A percentile compares a stretch with the other conserved stretches of the same genome.
These are phyloP conservation scores for Peromyscus maniculatus DNA, from an alignment of 2,113 vertebrate genomes.

Conservation along the genomic window DNA sequence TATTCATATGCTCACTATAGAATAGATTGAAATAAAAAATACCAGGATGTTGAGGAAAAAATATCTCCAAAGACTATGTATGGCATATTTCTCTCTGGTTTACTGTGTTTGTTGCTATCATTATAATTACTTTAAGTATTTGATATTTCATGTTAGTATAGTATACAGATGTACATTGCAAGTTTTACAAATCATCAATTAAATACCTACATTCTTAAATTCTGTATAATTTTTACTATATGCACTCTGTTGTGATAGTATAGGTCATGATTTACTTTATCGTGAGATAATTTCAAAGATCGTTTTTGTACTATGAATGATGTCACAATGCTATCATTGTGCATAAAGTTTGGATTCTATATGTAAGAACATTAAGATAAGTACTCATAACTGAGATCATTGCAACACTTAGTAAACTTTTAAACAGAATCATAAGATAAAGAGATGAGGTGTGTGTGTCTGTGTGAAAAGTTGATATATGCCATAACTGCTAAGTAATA, in stretches of 20 bases:
- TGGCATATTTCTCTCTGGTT: not conserved
- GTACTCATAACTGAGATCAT: not conserved
- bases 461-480: conserved; percentile 7
- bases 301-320: not conserved
- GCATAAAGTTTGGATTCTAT: not conserved
- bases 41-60: not conserved
- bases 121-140: not conserved
- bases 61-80: not conserved
- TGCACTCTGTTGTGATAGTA: not conserved
- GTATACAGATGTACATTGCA: not conserved
- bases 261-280: conserved; percentile 19
- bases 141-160: not conserved
- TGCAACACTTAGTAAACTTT: not conserved
- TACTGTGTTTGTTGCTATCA: not conserved
- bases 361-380: not conserved
- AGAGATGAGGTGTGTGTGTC: not conserved
- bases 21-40: not conserved
- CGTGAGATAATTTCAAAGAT: not conserved
- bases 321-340: not conserved
- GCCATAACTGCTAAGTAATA: not conserved
- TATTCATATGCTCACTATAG: not conserved
- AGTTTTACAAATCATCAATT: not conserved
- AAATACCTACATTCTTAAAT: not conserved
- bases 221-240: not conserved
- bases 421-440: not conserved